phyloP scores from a whole-genome alignment of 2,888 invertebrate genomes.

The Nymphalis c-album region DNA sequence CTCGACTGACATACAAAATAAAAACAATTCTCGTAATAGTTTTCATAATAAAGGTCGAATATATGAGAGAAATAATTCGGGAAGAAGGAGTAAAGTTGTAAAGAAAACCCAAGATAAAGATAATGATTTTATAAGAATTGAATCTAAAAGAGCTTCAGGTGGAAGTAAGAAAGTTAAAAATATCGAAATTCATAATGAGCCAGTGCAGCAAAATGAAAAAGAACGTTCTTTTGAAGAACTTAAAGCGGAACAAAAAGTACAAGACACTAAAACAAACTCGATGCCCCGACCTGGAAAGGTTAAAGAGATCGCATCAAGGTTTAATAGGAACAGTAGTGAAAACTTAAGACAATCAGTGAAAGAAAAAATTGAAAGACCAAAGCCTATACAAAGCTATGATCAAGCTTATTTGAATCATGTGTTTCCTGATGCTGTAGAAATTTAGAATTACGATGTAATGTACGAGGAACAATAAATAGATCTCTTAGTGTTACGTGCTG shows the following conservation, averaged over 20 bases:
- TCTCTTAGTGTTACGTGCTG: constrained; percentile 46
- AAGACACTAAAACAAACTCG: constrained; percentile 48
- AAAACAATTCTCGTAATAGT: constrained; percentile 50
- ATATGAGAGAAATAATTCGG: constrained; percentile 65
- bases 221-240: constrained; percentile 52
- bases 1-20: constrained; percentile 45
- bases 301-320: constrained; percentile 71
- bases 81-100: constrained; percentile 45
- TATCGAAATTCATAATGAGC: constrained; percentile 37
- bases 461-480: constrained; percentile 43
- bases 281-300: constrained; percentile 71
- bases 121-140: constrained; percentile 42
- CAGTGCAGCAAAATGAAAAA: constrained; percentile 45
- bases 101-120: constrained; percentile 42
- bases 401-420: constrained; percentile 83
- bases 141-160: constrained; percentile 53
- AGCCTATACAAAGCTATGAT: constrained; percentile 81
- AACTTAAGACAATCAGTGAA: constrained; percentile 51
- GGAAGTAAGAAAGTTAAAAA: constrained; percentile 50
- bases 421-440: constrained; percentile 80
- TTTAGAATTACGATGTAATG: constrained; percentile 50
- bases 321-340: constrained; percentile 62
- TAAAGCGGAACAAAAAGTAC: constrained; percentile 42
- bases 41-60: constrained; percentile 55
- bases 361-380: constrained; percentile 74